Evolutionary conservation across 35 echinoderm and acorn worm genomes (phyloP).

Genomic region (Acanthaster planci): DNA sequence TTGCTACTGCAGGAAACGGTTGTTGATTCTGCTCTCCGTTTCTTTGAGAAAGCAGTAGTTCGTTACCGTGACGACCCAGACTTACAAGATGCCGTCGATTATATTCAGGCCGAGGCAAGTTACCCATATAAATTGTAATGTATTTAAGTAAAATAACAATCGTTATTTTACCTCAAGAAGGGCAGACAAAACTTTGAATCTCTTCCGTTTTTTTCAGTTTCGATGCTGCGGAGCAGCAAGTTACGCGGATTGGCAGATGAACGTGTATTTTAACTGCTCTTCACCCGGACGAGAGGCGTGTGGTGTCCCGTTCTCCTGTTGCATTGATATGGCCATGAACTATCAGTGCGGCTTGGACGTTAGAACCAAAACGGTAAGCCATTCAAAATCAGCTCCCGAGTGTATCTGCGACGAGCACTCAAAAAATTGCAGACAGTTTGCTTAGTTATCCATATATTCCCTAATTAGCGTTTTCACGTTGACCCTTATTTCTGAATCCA

Average conservation of each 20-base stretch:
- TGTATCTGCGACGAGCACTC: no score
- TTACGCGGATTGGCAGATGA: constrained; percentile 23
- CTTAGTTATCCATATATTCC: no score
- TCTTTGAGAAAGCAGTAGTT: background rate
- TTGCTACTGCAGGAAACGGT: constrained; percentile 11
- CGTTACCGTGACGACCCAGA: constrained; percentile 23
- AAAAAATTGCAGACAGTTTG: no score
- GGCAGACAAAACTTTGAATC: no score
- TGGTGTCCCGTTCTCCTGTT: constrained; percentile 12
- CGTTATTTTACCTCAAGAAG: no score
- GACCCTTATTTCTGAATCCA: no score
- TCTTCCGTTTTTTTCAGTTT: background rate
- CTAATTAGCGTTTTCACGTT: no score
- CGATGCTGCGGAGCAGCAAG: background rate
- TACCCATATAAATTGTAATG: no score
- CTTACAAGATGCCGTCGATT: constrained; percentile 16
- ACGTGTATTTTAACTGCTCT: constrained; percentile 1
- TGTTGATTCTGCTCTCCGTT: background rate
- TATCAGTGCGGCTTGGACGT: background rate
- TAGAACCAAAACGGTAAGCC: constrained; percentile 6
- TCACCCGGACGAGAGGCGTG: constrained; percentile 7
- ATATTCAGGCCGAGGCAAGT: background rate
- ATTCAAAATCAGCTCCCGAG: no score
- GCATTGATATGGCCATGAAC: background rate
- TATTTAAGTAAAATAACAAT: no score